These are phyloP conservation scores for Cercopithecus mona DNA, from an alignment of 2,113 vertebrate genomes.

Conservation along the genomic window DNA sequence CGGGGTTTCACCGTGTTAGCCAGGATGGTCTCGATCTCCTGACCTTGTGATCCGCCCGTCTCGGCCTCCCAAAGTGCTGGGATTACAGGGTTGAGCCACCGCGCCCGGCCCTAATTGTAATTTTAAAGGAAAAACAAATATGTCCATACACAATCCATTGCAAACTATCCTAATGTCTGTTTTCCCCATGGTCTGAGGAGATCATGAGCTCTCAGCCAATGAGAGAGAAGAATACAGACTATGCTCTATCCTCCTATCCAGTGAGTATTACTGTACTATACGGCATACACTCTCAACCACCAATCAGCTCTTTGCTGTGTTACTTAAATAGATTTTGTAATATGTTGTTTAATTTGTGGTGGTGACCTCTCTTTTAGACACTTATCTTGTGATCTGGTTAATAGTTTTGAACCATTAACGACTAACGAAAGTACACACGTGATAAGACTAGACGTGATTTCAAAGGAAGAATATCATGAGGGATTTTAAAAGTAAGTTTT, in stretches of 20 bases:
- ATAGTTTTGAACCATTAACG: background rate
- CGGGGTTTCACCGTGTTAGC: no score
- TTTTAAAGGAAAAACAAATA: background rate
- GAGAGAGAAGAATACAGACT: background rate
- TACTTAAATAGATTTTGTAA: background rate
- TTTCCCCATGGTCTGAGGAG: background rate
- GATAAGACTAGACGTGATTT: background rate
- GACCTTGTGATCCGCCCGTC: no score
- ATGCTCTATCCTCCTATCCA: background rate
- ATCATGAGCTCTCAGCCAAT: background rate
- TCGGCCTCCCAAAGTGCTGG: no score
- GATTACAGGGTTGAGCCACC: no score
- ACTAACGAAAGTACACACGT: background rate
- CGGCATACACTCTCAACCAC: background rate
- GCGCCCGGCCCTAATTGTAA: no score
- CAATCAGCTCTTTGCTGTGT: background rate
- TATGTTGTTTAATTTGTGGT: background rate
- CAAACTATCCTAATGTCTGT: background rate
- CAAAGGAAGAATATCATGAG: background rate
- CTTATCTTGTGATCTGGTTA: background rate
- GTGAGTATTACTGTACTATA: background rate
- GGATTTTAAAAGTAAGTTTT: background rate
- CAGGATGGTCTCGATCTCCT: no score
- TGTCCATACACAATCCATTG: no score
- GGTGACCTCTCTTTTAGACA: background rate